A percentile compares a stretch with the other conserved stretches of the same genome.
phyloP scores from a whole-genome alignment of 2,888 invertebrate species.

The Pristionchus arcanus region DNA sequence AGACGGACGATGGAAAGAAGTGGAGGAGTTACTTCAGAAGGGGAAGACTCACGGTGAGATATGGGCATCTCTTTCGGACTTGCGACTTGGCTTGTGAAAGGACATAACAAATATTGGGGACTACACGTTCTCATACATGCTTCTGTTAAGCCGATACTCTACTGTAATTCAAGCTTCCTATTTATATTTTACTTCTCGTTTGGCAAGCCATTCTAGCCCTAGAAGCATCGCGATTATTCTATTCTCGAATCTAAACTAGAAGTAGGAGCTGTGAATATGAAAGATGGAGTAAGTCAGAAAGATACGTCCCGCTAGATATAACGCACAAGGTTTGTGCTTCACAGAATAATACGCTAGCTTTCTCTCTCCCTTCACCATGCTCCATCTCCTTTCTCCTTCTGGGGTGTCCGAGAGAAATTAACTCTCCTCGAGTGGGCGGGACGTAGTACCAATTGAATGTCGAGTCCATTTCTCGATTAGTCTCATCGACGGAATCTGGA shows the following conservation, averaged over 20 bases:
- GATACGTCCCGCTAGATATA: background rate
- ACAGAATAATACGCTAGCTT: background rate
- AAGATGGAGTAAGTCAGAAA: background rate
- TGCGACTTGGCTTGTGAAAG: too few relatives aligned
- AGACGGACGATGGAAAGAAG: conserved; percentile 47
- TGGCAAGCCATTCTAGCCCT: background rate
- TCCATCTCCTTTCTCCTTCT: background rate
- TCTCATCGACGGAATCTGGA: background rate
- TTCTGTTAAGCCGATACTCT: too few relatives aligned
- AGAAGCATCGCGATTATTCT: background rate
- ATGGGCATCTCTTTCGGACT: background rate
- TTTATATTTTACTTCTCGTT: too few relatives aligned
- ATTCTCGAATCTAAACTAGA: conserved; percentile 56
- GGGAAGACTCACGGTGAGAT: conserved; percentile 41
- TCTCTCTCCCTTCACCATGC: background rate
- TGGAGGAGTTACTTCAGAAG: conserved; percentile 42
- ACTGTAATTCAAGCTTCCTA: too few relatives aligned
- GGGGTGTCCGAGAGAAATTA: background rate
- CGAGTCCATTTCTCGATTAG: conserved; percentile 28
- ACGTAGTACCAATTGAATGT: background rate
- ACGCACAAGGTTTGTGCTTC: background rate
- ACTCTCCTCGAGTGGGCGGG: background rate
- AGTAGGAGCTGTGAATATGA: conserved; percentile 83
- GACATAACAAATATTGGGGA: too few relatives aligned
- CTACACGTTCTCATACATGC: too few relatives aligned